Conservation (phyloP, 2,797 vertebrate genomes). For the Cuniculus paca region DNA sequence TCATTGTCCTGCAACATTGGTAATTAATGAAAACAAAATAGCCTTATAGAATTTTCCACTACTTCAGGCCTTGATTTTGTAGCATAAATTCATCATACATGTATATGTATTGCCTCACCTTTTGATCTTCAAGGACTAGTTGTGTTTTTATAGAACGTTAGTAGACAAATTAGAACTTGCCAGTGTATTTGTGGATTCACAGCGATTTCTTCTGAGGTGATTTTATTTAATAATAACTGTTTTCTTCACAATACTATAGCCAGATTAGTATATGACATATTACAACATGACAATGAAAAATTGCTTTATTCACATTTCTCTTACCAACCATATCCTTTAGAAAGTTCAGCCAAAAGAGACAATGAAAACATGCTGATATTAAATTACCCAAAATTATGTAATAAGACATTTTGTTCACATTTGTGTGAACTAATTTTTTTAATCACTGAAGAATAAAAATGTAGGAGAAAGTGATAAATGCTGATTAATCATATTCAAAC, state of each 20-base stretch:
- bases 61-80: neutral
- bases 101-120: neutral
- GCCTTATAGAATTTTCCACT: neutral
- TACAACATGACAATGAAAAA: neutral
- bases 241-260: neutral
- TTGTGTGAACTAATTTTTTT: neutral
- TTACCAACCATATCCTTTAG: neutral
- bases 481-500: neutral
- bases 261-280: neutral
- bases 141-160: slow-evolving; percentile 13
- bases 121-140: neutral
- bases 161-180: neutral
- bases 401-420: neutral
- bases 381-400: neutral
- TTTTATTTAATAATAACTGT: neutral
- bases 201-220: neutral
- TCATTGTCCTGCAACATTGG: neutral
- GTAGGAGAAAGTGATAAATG: neutral
- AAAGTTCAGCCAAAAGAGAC: neutral
- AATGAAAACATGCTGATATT: neutral
- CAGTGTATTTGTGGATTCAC: neutral
- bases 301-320: neutral
- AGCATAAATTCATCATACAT: neutral
- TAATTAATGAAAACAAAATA: slow-evolving; percentile 52
- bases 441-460: neutral